Percentiles rank a stretch among this genome's conserved stretches.
Conservation (phyloP, 2,888 invertebrate species). For the Archips crataeganus region DNA sequence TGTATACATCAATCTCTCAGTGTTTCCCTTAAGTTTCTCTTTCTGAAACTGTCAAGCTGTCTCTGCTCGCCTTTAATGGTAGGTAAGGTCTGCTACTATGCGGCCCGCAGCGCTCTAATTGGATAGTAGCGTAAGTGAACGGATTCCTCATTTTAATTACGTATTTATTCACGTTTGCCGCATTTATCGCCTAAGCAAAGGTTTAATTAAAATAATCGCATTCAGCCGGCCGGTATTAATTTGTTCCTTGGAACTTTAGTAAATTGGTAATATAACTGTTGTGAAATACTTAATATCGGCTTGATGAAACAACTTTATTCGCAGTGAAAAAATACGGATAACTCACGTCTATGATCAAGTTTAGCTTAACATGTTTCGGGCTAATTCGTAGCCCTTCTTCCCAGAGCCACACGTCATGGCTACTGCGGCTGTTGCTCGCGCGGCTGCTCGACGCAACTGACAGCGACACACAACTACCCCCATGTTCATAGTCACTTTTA, state of each 20-base stretch:
- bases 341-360: too few relatives aligned
- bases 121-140: conserved; percentile 41
- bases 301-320: neutral
- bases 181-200: conserved; percentile 36
- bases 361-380: too few relatives aligned
- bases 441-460: too few relatives aligned
- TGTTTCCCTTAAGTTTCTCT: too few relatives aligned
- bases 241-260: conserved; percentile 1
- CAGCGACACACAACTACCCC: too few relatives aligned
- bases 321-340: too few relatives aligned
- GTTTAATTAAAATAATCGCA: conserved; percentile 40
- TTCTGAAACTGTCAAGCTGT: too few relatives aligned
- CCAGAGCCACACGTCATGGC: too few relatives aligned
- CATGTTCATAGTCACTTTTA: too few relatives aligned
- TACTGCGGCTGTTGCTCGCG: too few relatives aligned
- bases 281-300: neutral
- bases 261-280: neutral
- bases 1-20: too few relatives aligned
- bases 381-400: too few relatives aligned
- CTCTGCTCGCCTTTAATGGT: neutral
- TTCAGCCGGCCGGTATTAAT: conserved; percentile 27
- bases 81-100: neutral
- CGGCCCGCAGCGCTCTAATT: conserved; percentile 26
- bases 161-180: conserved; percentile 40
- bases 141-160: conserved; percentile 41